phyloP scores from a whole-genome alignment of 2,888 invertebrate species.

The Metacarcinus magister region DNA sequence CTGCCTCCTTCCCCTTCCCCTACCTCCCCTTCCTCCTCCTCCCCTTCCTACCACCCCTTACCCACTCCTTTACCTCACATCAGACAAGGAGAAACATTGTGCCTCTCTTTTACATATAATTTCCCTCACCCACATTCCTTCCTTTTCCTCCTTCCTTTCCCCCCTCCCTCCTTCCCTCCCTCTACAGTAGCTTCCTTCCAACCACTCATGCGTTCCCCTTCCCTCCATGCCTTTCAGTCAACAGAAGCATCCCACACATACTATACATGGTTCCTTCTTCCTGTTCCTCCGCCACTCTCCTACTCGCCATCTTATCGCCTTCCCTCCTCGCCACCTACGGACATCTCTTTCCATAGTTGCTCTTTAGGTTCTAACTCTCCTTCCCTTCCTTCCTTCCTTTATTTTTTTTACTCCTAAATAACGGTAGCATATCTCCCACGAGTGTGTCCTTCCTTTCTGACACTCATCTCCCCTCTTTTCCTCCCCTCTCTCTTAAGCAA shows the following conservation, averaged over 20 bases:
- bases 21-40: no score
- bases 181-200: not conserved
- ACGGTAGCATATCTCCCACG: not conserved
- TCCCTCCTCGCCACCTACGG: not conserved
- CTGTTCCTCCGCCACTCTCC: not conserved
- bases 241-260: not conserved
- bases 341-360: not conserved
- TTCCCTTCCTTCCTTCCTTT: not conserved
- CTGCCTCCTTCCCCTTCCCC: not conserved
- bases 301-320: not conserved
- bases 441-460: not conserved
- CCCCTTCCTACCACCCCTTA: not conserved
- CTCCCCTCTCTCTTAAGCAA: no score
- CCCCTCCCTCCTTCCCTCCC: not conserved
- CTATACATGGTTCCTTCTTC: not conserved
- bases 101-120: not conserved
- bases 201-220: not conserved
- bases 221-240: slow-evolving; percentile 7
- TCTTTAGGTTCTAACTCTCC: not conserved
- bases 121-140: not conserved
- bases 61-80: not conserved
- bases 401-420: not conserved
- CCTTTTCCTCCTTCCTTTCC: not conserved
- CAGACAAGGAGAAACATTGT: not conserved
- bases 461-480: not conserved